Conservation (phyloP, 2,113 vertebrate genomes). For the Myocastor coypus region DNA sequence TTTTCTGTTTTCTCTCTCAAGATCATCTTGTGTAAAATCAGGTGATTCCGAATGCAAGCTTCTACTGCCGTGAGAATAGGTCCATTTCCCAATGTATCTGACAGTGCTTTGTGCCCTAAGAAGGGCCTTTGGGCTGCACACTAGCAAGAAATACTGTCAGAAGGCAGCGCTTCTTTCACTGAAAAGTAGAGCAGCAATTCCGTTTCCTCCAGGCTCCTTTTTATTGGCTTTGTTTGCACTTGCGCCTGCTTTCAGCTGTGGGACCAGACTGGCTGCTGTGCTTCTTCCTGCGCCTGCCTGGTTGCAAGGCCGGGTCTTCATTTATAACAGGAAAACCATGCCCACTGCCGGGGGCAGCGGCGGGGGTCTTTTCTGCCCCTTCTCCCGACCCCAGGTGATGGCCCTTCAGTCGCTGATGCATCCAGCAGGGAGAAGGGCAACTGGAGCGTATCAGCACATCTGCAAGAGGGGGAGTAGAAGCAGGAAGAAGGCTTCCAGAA, state of each 20-base stretch:
- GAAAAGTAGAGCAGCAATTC: constrained; percentile 24
- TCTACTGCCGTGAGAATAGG: not conserved
- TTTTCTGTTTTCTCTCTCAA: not conserved
- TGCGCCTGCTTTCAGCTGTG: not conserved
- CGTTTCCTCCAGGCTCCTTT: not conserved
- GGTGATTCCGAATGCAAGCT: not conserved
- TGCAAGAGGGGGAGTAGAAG: not conserved
- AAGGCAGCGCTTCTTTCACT: not conserved
- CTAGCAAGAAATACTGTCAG: not conserved
- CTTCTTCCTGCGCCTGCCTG: not conserved
- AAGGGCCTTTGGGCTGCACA: not conserved
- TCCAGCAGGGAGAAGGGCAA: constrained; percentile 29
- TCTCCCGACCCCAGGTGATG: not conserved
- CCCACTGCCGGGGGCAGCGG: not conserved
- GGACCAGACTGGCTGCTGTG: not conserved
- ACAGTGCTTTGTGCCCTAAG: constrained; percentile 1
- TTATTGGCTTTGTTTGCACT: not conserved
- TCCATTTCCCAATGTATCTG: not conserved
- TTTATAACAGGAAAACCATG: not conserved
- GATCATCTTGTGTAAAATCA: not conserved
- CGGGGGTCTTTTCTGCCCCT: not conserved
- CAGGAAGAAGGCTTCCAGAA: constrained; percentile 71
- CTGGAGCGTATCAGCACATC: constrained; percentile 46
- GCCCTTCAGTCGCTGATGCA: not conserved
- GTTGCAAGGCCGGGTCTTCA: not conserved